Percentiles rank a stretch among this genome's conserved stretches.
phyloP scores from a whole-genome alignment of 2,888 invertebrate species.

The Glyphotaelius pellucidus region DNA sequence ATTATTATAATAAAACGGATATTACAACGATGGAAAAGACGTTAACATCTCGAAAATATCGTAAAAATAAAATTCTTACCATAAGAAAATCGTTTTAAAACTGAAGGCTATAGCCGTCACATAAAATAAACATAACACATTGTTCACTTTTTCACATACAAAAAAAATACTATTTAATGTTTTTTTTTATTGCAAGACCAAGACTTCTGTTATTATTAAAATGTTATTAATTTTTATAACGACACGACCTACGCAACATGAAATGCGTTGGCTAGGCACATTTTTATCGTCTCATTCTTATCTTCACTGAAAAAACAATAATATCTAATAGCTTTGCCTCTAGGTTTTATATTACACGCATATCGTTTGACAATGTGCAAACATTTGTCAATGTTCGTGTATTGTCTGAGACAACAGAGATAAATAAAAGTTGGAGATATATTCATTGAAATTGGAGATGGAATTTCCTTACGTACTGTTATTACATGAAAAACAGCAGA shows the following conservation, averaged over 20 bases:
- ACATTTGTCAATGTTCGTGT: background rate
- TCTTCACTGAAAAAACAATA: background rate
- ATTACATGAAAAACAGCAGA: background rate
- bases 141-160: too few species aligned
- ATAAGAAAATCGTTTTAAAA: too few species aligned
- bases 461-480: too few species aligned
- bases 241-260: background rate
- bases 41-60: too few species aligned
- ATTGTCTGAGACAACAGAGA: background rate
- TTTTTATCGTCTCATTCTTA: background rate
- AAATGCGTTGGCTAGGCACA: background rate
- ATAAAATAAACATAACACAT: too few species aligned
- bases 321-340: background rate
- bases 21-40: too few species aligned
- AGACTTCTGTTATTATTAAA: too few species aligned
- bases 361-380: background rate
- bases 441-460: background rate
- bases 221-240: background rate
- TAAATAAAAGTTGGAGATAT: background rate
- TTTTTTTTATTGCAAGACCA: too few species aligned
- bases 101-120: too few species aligned
- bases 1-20: too few species aligned
- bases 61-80: too few species aligned
- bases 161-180: too few species aligned
- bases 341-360: background rate